Evolutionary conservation across 2,113 vertebrate species (phyloP).

Genomic region (Carettochelys insculpta): DNA sequence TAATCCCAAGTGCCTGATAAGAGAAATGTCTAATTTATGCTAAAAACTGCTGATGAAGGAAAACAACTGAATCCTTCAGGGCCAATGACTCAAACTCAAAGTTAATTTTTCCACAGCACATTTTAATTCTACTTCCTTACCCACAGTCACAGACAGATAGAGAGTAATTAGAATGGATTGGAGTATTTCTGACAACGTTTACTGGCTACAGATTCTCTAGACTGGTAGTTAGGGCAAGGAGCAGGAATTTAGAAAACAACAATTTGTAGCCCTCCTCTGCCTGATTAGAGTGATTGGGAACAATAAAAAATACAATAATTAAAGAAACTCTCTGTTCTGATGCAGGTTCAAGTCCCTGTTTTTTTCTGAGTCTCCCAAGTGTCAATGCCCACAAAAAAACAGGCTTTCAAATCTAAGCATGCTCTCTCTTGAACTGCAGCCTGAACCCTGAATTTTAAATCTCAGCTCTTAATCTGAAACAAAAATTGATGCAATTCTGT

Average conservation of each 20-base stretch:
- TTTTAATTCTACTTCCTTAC: neutral
- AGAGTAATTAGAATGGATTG: neutral
- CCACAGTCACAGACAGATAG: accelerated
- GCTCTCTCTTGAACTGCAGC: neutral
- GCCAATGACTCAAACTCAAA: neutral
- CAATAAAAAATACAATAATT: neutral
- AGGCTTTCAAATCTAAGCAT: neutral
- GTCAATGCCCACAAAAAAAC: neutral
- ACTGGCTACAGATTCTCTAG: neutral
- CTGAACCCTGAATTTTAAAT: neutral
- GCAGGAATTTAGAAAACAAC: neutral
- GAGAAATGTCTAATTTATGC: accelerated
- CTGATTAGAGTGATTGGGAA: neutral
- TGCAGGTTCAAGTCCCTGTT: neutral
- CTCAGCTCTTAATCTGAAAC: neutral
- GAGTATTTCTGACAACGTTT: neutral
- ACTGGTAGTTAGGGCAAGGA: neutral
- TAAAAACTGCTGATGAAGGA: neutral
- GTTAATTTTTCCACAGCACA: neutral
- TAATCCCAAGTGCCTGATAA: neutral
- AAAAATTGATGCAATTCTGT: neutral
- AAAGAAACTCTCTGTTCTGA: neutral
- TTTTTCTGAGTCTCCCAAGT: neutral
- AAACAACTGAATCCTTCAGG: neutral
- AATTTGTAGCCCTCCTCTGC: neutral